Conservation (phyloP, 2,797 vertebrate species). For the Philypnodon macrostomus region DNA sequence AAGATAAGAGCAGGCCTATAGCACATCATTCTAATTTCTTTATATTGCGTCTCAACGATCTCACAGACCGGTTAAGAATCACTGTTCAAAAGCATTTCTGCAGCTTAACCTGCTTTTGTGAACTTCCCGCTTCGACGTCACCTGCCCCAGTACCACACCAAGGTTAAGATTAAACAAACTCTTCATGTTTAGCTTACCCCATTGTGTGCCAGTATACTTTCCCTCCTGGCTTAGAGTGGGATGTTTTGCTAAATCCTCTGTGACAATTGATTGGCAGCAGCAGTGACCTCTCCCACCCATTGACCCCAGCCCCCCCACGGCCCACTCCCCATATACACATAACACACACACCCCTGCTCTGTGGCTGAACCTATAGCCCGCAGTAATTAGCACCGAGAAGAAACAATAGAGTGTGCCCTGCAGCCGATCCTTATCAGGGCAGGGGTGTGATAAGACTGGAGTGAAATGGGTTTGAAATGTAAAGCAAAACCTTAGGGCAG, state of each 20-base stretch:
- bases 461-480: conserved; percentile 19
- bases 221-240: conserved; percentile 26
- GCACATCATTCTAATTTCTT: too few species aligned
- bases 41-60: too few species aligned
- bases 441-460: conserved; percentile 29
- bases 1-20: too few species aligned
- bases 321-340: conserved; percentile 16
- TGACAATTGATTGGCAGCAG: conserved; percentile 69
- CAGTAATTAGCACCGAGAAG: conserved; percentile 71
- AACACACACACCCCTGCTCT: conserved; percentile 34
- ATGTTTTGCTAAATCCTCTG: conserved; percentile 43
- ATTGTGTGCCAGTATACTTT: conserved; percentile 22
- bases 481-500: conserved; percentile 10
- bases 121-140: too few species aligned
- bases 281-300: conserved; percentile 52
- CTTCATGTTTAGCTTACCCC: conserved; percentile 8
- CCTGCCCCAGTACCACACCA: not conserved
- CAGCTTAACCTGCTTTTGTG: too few species aligned
- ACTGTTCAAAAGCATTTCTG: too few species aligned
- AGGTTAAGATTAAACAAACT: not conserved
- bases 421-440: conserved; percentile 67
- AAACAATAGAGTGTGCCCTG: conserved; percentile 68
- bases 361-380: conserved; percentile 51
- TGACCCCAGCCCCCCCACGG: conserved; percentile 14
- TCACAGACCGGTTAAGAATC: too few species aligned